Conservation (phyloP, 2,797 vertebrate genomes). For the Decapterus maruadsi region DNA sequence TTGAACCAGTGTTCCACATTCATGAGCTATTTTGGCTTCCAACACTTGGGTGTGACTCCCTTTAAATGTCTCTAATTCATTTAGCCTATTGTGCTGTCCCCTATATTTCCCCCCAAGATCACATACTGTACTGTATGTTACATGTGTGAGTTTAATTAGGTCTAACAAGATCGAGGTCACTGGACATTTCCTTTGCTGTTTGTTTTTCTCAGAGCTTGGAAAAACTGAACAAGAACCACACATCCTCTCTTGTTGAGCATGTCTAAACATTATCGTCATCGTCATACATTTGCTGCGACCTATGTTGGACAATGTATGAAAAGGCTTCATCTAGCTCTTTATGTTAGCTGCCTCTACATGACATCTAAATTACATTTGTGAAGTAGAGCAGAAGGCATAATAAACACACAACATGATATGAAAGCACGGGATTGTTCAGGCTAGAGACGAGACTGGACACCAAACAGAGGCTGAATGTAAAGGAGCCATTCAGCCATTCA, state of each 20-base stretch:
- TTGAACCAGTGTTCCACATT: constrained; percentile 13
- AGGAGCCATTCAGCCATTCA: constrained; percentile 59
- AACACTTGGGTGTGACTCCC: constrained; percentile 23
- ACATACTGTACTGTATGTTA: not conserved
- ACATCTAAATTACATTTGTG: not conserved
- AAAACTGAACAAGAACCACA: not conserved
- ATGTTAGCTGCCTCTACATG: not conserved
- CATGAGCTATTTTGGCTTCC: constrained; percentile 21
- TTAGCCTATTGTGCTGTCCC: constrained; percentile 18
- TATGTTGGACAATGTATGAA: not conserved
- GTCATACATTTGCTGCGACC: constrained; percentile 1
- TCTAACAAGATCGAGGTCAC: not conserved
- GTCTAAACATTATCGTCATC: not conserved
- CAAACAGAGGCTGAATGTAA: not conserved
- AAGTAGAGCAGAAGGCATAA: not conserved
- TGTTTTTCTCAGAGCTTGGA: constrained; percentile 1
- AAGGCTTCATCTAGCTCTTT: not conserved
- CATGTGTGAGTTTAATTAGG: not conserved
- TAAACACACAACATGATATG: rapidly evolving
- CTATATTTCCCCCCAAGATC: not conserved
- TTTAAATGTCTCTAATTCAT: constrained; percentile 17
- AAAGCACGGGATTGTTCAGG: constrained; percentile 6
- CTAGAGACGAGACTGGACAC: not conserved
- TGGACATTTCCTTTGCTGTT: constrained; percentile 3
- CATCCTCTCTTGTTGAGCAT: not conserved